These are phyloP conservation scores for Eudemis profundana DNA, from an alignment of 2,888 invertebrate genomes.

Conservation along the genomic window DNA sequence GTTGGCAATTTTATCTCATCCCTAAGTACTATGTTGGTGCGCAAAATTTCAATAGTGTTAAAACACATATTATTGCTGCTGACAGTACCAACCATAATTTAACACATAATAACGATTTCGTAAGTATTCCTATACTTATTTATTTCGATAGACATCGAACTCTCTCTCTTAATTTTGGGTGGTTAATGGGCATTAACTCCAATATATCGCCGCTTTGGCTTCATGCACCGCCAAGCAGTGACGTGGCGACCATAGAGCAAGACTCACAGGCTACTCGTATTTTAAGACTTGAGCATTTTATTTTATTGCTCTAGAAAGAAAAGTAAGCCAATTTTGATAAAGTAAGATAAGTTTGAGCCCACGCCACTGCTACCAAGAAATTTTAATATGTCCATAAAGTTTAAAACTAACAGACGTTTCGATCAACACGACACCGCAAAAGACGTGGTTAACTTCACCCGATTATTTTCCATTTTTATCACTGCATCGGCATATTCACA, in stretches of 20 bases:
- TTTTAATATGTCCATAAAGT: too few relatives aligned
- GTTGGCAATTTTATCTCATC: conserved; percentile 27
- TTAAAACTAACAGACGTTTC: too few relatives aligned
- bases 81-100: conserved; percentile 24
- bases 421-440: too few relatives aligned
- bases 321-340: too few relatives aligned
- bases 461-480: background rate
- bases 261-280: too few relatives aligned
- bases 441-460: background rate
- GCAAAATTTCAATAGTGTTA: conserved; percentile 30
- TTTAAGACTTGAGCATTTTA: too few relatives aligned
- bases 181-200: background rate
- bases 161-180: background rate
- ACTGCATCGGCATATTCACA: background rate
- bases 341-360: too few relatives aligned
- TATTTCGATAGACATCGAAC: background rate
- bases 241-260: too few relatives aligned
- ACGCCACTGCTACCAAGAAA: too few relatives aligned
- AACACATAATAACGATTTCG: conserved; percentile 1
- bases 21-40: conserved; percentile 27
- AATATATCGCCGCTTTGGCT: background rate
- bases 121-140: conserved; percentile 12
- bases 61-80: conserved; percentile 34
- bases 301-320: too few relatives aligned
- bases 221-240: too few relatives aligned